Percentiles rank a stretch among this genome's conserved stretches.
These are phyloP conservation scores for Pinna nobilis DNA, from an alignment of 1,140 invertebrate species.

Conservation along the genomic window DNA sequence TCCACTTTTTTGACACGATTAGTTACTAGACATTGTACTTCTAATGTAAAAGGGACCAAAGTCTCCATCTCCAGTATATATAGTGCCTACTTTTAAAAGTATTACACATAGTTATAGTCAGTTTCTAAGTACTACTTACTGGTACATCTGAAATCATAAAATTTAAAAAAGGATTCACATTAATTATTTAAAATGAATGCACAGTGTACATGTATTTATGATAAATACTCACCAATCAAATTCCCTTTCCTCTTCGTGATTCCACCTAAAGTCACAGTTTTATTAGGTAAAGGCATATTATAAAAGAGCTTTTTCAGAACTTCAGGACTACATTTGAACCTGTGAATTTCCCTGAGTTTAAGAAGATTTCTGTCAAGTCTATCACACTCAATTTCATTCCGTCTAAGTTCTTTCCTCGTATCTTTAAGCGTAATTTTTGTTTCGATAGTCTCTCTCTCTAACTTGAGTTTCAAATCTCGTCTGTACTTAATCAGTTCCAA, in stretches of 20 bases:
- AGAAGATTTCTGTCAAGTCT: conserved; percentile 48
- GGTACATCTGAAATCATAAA: no score
- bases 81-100: no score
- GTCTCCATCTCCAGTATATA: no score
- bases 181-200: no score
- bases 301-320: conserved; percentile 65
- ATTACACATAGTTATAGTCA: no score
- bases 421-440: conserved; percentile 30
- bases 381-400: conserved; percentile 55
- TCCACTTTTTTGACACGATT: no score
- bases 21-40: no score
- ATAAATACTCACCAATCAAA: conserved; percentile 24
- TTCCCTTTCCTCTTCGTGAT: conserved; percentile 17
- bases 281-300: conserved; percentile 52
- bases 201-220: no score
- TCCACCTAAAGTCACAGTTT: background rate
- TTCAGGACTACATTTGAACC: conserved; percentile 57
- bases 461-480: conserved; percentile 39
- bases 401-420: conserved; percentile 32
- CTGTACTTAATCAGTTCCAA: conserved; percentile 33
- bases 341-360: conserved; percentile 56
- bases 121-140: no score
- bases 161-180: no score
- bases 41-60: no score
- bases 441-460: conserved; percentile 34